These are phyloP conservation scores for Falco punctatus DNA, from an alignment of 2,113 vertebrate species.

Conservation along the genomic window DNA sequence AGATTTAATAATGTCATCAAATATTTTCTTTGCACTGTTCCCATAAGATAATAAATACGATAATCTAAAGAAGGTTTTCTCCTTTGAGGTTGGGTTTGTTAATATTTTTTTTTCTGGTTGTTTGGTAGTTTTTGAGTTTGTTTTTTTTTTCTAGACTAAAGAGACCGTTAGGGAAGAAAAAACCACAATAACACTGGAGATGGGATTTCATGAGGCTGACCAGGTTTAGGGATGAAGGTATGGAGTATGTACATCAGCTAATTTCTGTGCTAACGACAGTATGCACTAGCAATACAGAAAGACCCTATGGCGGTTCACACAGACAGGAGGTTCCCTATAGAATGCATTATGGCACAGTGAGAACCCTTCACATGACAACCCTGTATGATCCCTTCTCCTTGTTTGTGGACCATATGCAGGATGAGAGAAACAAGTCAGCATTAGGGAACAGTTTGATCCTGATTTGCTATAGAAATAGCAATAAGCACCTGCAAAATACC, in stretches of 20 bases:
- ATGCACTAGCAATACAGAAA: not conserved
- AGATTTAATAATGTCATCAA: conserved; percentile 25
- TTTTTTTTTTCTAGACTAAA: not conserved
- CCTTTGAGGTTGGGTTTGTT: not conserved
- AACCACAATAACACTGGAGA: not conserved
- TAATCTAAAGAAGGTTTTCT: not conserved
- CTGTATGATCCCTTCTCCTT: not conserved
- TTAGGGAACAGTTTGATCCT: not conserved
- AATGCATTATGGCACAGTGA: not conserved
- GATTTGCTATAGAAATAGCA: not conserved
- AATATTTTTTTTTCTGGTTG: not conserved
- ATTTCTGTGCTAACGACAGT: not conserved
- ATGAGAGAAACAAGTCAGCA: not conserved
- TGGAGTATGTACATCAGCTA: not conserved
- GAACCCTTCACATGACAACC: not conserved
- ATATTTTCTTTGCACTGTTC: not conserved
- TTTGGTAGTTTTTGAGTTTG: not conserved
- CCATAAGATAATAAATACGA: not conserved
- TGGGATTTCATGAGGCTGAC: not conserved
- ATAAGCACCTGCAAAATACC: not conserved
- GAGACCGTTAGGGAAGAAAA: not conserved
- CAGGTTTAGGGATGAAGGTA: not conserved
- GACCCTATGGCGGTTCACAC: rapidly evolving
- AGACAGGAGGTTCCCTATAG: not conserved
- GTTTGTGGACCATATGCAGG: not conserved